Percentiles rank a stretch among this genome's conserved stretches.
Conservation (phyloP, 2,113 vertebrate species). For the Hemibagrus wyckioides region DNA sequence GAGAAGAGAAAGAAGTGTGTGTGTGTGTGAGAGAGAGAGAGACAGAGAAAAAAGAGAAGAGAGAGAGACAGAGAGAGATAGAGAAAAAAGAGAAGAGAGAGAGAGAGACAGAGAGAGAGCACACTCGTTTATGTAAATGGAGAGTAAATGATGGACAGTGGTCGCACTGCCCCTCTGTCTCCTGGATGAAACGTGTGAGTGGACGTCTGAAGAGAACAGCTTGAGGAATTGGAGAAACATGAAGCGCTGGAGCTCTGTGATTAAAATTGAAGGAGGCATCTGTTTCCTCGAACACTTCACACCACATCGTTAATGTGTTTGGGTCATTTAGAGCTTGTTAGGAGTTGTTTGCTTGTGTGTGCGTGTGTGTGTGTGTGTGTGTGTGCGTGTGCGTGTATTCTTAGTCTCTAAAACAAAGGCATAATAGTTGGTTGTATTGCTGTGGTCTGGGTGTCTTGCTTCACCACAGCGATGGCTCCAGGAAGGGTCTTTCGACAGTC, state of each 20-base stretch:
- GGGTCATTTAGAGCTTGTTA: slow-evolving; percentile 19
- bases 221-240: slow-evolving; percentile 50
- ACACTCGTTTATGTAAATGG: neutral
- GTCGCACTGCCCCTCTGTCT: neutral
- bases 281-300: slow-evolving; percentile 35
- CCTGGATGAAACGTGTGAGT: neutral
- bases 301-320: slow-evolving; percentile 39
- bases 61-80: too few species aligned
- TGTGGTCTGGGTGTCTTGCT: slow-evolving; percentile 22
- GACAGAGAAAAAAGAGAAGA: too few species aligned
- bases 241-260: slow-evolving; percentile 36
- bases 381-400: slow-evolving; percentile 19
- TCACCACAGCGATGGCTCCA: slow-evolving; percentile 1
- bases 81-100: too few species aligned
- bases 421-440: slow-evolving; percentile 35
- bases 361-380: slow-evolving; percentile 4
- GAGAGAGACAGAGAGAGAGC: too few species aligned
- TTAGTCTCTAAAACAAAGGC: slow-evolving; percentile 37
- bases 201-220: slow-evolving; percentile 27
- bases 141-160: neutral
- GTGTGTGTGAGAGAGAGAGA: too few species aligned
- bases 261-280: slow-evolving; percentile 54
- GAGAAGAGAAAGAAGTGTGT: too few species aligned
- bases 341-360: neutral
- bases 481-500: neutral